These are phyloP conservation scores for Protobothrops flavoviridis DNA, from an alignment of 2,113 vertebrate genomes.

Conservation along the genomic window DNA sequence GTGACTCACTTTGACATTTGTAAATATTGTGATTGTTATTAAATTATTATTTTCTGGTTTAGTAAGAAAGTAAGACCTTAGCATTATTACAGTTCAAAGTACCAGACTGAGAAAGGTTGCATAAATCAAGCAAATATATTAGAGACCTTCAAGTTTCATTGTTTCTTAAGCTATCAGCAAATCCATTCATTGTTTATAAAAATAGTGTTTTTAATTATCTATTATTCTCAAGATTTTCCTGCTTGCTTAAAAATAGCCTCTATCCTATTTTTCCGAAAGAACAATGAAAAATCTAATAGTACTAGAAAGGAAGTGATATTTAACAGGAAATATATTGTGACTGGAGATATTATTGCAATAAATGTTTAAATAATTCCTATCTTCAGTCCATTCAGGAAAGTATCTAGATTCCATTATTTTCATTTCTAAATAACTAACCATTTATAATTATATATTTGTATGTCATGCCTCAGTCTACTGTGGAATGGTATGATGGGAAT, in stretches of 20 bases:
- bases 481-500: not conserved
- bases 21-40: not conserved
- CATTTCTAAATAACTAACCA: conserved; percentile 13
- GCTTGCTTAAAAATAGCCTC: conserved; percentile 44
- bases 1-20: not conserved
- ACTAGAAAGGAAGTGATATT: conserved; percentile 46
- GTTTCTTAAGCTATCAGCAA: conserved; percentile 44
- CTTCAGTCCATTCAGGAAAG: conserved; percentile 16
- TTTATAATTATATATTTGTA: conserved; percentile 4
- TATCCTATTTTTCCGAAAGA: conserved; percentile 54
- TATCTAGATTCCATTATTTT: not conserved
- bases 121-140: conserved; percentile 3
- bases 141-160: conserved; percentile 38
- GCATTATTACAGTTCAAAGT: not conserved
- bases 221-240: conserved; percentile 52
- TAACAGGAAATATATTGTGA: conserved; percentile 43
- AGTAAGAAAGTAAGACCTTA: not conserved
- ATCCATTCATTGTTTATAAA: conserved; percentile 49
- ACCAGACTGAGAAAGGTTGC: not conserved
- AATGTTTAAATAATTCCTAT: conserved; percentile 21
- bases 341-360: conserved; percentile 33
- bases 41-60: not conserved
- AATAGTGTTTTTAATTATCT: conserved; percentile 13
- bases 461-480: not conserved
- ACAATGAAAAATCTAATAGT: conserved; percentile 42